Conservation (phyloP, 2,888 invertebrate genomes). For the Hypomecis punctinalis region DNA sequence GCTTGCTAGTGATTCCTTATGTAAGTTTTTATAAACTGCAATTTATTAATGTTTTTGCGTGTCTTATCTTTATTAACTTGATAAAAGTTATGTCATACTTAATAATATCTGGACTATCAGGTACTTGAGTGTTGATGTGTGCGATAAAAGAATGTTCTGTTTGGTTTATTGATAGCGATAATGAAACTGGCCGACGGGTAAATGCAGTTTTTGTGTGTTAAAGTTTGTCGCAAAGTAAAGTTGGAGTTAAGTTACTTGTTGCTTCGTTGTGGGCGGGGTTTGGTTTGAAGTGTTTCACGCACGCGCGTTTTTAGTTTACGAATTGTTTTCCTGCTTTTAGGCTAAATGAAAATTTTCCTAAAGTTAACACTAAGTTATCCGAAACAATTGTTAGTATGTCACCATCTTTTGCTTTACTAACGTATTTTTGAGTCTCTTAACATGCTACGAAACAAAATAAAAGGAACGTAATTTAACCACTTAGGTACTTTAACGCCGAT, state of each 20-base stretch:
- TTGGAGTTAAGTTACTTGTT: slow-evolving; percentile 60
- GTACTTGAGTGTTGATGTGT: slow-evolving; percentile 4
- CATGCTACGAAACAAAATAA: too few relatives aligned
- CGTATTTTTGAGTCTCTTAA: too few relatives aligned
- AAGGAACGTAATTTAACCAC: too few relatives aligned
- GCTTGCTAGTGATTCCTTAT: slow-evolving; percentile 43
- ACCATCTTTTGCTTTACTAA: too few relatives aligned
- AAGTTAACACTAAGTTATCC: too few relatives aligned
- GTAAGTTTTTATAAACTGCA: slow-evolving; percentile 37
- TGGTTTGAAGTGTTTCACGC: slow-evolving; percentile 54
- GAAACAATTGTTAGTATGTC: too few relatives aligned
- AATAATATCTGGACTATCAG: slow-evolving; percentile 13
- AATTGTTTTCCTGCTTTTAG: background rate
- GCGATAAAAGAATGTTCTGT: slow-evolving; percentile 30
- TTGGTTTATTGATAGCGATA: slow-evolving; percentile 25
- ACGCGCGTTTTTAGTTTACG: slow-evolving; percentile 61
- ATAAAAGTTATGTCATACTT: slow-evolving; percentile 33
- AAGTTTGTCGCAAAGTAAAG: slow-evolving; percentile 19
- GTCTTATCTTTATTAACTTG: slow-evolving; percentile 24
- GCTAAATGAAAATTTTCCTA: too few relatives aligned
- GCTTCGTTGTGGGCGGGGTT: slow-evolving; percentile 68
- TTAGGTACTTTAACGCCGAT: too few relatives aligned
- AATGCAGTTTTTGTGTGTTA: slow-evolving; percentile 2
- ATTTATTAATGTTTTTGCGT: slow-evolving; percentile 21
- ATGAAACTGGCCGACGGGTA: slow-evolving; percentile 13